Conservation (phyloP, 2,113 vertebrate genomes). For the Ursus arctos region DNA sequence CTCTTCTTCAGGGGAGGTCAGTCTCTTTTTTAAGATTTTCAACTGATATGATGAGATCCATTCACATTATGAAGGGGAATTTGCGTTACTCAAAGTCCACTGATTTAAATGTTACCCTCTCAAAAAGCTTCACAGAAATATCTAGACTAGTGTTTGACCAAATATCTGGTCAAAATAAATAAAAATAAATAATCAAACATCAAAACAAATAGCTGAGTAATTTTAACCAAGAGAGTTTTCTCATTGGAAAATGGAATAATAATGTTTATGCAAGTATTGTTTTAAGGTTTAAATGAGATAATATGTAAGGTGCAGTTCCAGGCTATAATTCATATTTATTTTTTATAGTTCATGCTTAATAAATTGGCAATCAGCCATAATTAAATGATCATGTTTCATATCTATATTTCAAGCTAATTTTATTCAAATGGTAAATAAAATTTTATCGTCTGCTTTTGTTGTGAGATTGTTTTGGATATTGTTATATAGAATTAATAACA, state of each 20-base stretch:
- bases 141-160: neutral
- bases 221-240: neutral
- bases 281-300: neutral
- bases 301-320: neutral
- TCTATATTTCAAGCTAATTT: neutral
- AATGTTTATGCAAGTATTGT: neutral
- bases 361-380: neutral
- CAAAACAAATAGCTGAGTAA: neutral
- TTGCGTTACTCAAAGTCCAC: neutral
- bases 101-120: neutral
- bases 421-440: constrained; percentile 17
- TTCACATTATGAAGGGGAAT: neutral
- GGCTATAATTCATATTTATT: neutral
- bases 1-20: neutral
- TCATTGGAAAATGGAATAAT: neutral
- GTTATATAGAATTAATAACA: neutral
- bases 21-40: neutral
- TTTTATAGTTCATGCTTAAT: neutral
- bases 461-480: neutral
- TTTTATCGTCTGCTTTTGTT: neutral
- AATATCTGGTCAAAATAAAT: neutral
- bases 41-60: neutral
- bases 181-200: neutral
- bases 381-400: neutral
- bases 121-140: neutral